Evolutionary conservation across 1,140 invertebrate species (phyloP), one percentile per base, ranked within the genome.

Genomic region (Polypedilum vanderplanki): DNA sequence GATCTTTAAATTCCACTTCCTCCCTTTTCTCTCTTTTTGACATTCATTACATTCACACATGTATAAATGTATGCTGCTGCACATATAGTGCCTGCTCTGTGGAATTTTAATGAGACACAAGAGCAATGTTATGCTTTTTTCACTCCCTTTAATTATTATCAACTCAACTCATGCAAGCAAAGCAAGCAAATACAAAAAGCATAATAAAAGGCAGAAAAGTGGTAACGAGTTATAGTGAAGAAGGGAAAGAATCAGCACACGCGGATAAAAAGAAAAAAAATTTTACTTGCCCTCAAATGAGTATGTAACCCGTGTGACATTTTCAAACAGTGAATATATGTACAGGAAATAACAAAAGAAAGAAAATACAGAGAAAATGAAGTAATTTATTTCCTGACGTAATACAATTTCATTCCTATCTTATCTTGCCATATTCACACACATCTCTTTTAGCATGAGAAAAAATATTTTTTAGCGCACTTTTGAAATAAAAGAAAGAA

Each of bases 151-250:
- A 57, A 57, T 57, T 57, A 57, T 57, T 57, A 57, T 57, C 46
- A 57, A 57, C 46, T 57, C 46, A 57, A 57, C 46, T n/a, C 46
- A 57, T n/a, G n/a, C 12, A 57, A n/a, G 46, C 12, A 57, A 57
- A n/a, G n/a, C n/a, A n/a, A n/a, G n/a, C n/a, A n/a, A n/a, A n/a
- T n/a, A 12, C 46, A 57, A 5, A 57, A 12, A 57, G 12, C 46
- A 57, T 57, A 57, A 57, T 57, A 57, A 57, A 57, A 57, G 46
- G 46, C 46, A 57, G 46, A 57, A 57, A 57, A 57, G 46, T 57
- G 46, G 46, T 57, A 57, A 57, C 46, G 46, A 57, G 46, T n/a
- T 15, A 57, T 33, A 33, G n/a, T 15, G 46, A 57, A 57, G 15
- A 57, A n/a, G n/a, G 46, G 46, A 3, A 9, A 57, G n/a, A 57